Percentiles rank a stretch among this genome's conserved stretches.
Conservation (phyloP, 2,888 invertebrate genomes). For the Oscheius sp. region DNA sequence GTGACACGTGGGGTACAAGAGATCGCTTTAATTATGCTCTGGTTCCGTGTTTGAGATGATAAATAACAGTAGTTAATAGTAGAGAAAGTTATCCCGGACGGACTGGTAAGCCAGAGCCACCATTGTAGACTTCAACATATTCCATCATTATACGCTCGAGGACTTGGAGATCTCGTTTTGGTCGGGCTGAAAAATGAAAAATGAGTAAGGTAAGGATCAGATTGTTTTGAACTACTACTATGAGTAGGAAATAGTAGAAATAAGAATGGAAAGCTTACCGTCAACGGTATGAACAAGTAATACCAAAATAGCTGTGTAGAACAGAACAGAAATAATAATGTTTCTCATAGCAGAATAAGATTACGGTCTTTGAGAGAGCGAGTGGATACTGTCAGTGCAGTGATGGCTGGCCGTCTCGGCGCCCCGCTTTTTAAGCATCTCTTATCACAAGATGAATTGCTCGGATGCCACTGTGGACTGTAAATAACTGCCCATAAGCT, state of each 20-base stretch:
- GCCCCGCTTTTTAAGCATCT: constrained; percentile 23
- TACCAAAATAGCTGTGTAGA: constrained; percentile 13
- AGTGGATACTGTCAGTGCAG: constrained; percentile 25
- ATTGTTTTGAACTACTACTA: not conserved
- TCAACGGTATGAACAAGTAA: constrained; percentile 9
- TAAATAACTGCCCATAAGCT: constrained; percentile 31
- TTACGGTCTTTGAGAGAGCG: not conserved
- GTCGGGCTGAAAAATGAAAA: constrained; percentile 28
- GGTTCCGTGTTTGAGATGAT: not conserved
- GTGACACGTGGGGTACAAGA: constrained; percentile 30
- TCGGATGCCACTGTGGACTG: constrained; percentile 25
- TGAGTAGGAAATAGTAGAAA: not conserved
- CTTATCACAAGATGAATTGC: constrained; percentile 19
- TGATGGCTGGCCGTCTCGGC: constrained; percentile 30
- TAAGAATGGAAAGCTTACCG: constrained; percentile 3
- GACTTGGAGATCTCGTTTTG: constrained; percentile 33
- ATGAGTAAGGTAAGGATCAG: not conserved
- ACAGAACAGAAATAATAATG: constrained; percentile 8
- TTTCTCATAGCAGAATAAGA: constrained; percentile 19
- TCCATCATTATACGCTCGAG: constrained; percentile 36
- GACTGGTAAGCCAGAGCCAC: too few relatives aligned
- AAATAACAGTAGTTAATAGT: not conserved
- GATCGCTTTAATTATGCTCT: constrained; percentile 21
- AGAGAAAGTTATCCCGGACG: constrained; percentile 27
- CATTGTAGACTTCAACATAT: constrained; percentile 12